Conservation (phyloP, 2,113 vertebrate genomes). For the Bos indicus region DNA sequence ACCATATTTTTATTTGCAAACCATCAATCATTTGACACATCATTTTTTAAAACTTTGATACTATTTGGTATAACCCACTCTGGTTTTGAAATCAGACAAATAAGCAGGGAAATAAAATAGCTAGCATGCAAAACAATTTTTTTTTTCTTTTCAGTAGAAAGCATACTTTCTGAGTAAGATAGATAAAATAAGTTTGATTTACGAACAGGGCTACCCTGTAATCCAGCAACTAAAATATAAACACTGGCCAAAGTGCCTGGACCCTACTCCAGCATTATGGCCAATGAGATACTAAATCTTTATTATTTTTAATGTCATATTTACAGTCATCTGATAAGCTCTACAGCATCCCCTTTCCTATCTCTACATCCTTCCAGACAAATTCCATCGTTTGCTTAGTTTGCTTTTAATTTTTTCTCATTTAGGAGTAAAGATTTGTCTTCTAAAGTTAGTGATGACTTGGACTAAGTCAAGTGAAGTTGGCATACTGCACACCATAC, state of each 20-base stretch:
- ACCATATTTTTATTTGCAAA: neutral
- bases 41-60: neutral
- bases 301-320: neutral
- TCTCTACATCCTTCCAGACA: neutral
- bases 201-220: neutral
- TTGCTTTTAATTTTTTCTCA: neutral
- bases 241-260: neutral
- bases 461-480: neutral
- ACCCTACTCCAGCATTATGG: neutral
- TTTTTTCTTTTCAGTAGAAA: neutral
- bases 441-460: neutral
- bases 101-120: neutral
- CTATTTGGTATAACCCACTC: neutral
- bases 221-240: neutral
- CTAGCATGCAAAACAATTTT: neutral
- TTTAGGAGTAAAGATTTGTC: neutral
- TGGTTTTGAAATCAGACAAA: neutral
- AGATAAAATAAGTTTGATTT: neutral
- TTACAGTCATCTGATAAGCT: neutral
- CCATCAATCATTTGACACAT: neutral
- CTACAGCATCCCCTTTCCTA: neutral
- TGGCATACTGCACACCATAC: neutral
- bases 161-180: neutral
- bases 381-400: neutral
- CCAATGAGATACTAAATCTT: neutral